phyloP scores from a whole-genome alignment of 2,113 vertebrate genomes.

The Geococcyx californianus region DNA sequence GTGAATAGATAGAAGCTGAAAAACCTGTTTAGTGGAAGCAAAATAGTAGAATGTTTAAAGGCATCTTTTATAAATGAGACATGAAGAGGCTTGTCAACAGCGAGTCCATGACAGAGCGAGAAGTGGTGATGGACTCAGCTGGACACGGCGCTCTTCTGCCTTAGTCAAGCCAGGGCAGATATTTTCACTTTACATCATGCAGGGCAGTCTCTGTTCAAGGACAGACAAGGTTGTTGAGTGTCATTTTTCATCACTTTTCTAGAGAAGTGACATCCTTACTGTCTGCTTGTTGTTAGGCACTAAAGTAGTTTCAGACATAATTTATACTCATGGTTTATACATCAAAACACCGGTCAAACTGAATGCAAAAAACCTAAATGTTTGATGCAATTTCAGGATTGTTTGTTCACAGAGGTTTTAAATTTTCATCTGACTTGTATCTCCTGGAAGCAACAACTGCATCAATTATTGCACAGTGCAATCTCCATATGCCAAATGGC shows the following conservation, averaged over 20 bases:
- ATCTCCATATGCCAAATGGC: not conserved
- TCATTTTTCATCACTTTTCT: not conserved
- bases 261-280: not conserved
- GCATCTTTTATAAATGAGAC: not conserved
- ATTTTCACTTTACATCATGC: rapidly evolving
- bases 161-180: not conserved
- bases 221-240: not conserved
- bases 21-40: not conserved
- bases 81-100: not conserved
- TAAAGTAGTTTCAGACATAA: not conserved
- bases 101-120: rapidly evolving
- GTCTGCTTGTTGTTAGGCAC: not conserved
- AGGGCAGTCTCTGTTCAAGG: not conserved
- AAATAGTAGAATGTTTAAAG: not conserved
- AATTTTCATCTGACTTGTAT: not conserved
- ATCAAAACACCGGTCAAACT: not conserved
- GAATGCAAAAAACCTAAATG: not conserved
- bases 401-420: not conserved
- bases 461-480: not conserved
- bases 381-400: rapidly evolving
- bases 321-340: slow-evolving; percentile 32
- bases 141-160: rapidly evolving
- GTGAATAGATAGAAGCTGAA: not conserved
- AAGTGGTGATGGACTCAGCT: not conserved
- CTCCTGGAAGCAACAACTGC: not conserved